These are phyloP conservation scores for Mobula hypostoma DNA, from an alignment of 2,113 vertebrate species.

Conservation along the genomic window DNA sequence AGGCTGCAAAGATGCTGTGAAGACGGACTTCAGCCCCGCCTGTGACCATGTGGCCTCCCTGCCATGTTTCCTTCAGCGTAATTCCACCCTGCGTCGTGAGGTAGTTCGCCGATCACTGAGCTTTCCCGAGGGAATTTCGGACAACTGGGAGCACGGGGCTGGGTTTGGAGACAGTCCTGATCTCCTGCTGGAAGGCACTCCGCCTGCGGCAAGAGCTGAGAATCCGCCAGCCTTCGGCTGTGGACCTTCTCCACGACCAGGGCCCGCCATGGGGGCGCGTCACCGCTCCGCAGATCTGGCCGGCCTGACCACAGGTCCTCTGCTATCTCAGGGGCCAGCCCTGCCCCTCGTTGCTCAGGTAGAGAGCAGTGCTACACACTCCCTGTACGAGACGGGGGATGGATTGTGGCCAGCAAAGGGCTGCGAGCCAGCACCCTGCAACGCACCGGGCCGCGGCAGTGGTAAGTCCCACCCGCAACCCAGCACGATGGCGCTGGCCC, in stretches of 20 bases:
- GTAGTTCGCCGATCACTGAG: constrained; percentile 41
- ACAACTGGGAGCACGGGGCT: background rate
- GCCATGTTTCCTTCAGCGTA: background rate
- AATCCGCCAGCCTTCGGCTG: background rate
- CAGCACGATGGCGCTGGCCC: background rate
- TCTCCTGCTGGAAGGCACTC: background rate
- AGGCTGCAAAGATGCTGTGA: background rate
- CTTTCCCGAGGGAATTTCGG: constrained; percentile 41
- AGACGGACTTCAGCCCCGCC: background rate
- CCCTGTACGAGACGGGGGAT: background rate
- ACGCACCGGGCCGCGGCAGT: background rate
- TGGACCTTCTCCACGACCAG: background rate
- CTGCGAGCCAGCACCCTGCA: background rate
- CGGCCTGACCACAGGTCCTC: background rate
- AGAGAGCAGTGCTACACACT: background rate
- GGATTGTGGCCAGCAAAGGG: background rate
- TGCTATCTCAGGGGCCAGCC: background rate
- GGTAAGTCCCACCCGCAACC: background rate
- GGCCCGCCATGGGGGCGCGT: background rate
- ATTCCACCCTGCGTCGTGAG: background rate
- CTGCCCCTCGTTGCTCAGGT: background rate
- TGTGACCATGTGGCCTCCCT: background rate
- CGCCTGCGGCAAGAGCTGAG: background rate
- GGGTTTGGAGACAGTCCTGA: background rate
- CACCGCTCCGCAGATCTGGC: background rate